Base-by-base conservation (phyloP, 2,888 invertebrate genomes). In the Dichetophora obliterata region DNA sequence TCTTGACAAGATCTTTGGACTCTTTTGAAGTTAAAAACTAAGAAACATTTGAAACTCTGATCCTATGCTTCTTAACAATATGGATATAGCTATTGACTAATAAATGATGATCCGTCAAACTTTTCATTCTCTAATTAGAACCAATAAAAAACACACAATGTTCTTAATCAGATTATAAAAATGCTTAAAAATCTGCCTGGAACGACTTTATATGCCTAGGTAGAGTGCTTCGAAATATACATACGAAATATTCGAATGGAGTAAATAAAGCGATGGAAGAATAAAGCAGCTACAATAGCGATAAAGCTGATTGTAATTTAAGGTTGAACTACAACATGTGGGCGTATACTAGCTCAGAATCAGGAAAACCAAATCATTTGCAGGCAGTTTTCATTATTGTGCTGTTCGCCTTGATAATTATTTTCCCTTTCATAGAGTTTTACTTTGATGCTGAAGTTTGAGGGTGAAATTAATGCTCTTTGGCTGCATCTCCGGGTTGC, bases 311-410 rank as follows among this genome's bases (percentile, higher is more conserved):
- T 43, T 43, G 43, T 43, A 14, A 16, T 6, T 24, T 31, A 22
- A n/a, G 31, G 69, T 34, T 6, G 70, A 19, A 54, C 57, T 34
- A 16, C 31, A 31, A 8, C 31, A 34, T 19, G 43, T 22, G 71
- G 59, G 37, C 71, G 71, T 57, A n/a, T 37, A 9, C 22, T 34
- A 59, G 37, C 57, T 31, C 71, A 16, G 19, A n/a, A 22, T 22
- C 54, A 19, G 57, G 24, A 22, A 22, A 34, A 34, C 9, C 59
- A 57, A 71, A 57, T 71, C 59, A 71, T 71, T 71, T 71, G 34
- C 71, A 71, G 59, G 71, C 71, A 43, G 27, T 68, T 68, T 50
- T 43, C 43, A 50, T 14, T 48, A 9, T 63, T 63, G 8, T 63
- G 16, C 34, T 63, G 27, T 63, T 34, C 63, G 27, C 37, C 27